Evolutionary conservation across 1,140 invertebrate genomes (phyloP).

Genomic region (Lepidostoma basale): DNA sequence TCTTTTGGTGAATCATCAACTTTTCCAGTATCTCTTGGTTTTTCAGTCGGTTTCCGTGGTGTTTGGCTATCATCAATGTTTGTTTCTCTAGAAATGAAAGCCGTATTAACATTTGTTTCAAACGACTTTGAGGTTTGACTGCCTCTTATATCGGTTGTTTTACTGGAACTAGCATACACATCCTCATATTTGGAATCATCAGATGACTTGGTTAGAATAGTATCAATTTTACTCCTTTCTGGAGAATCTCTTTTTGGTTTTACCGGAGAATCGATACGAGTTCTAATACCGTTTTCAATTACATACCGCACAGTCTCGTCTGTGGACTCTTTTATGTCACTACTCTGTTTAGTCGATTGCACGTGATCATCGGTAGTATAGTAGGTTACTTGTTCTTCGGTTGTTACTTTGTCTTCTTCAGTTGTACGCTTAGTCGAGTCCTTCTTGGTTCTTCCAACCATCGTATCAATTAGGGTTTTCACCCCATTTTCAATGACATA

Average conservation of each 20-base stretch:
- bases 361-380: neutral
- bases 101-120: neutral
- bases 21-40: neutral
- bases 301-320: too few relatives aligned
- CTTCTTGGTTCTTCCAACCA: neutral
- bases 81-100: conserved; percentile 2
- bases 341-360: neutral
- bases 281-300: too few relatives aligned
- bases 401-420: conserved; percentile 2
- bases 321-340: neutral
- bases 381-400: neutral
- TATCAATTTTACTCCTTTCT: too few relatives aligned
- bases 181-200: too few relatives aligned
- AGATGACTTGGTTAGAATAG: too few relatives aligned
- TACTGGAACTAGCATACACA: too few relatives aligned
- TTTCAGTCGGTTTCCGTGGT: neutral
- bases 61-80: conserved; percentile 3
- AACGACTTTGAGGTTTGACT: neutral
- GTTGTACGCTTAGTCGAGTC: neutral
- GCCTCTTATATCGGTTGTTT: conserved; percentile 1
- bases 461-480: conserved; percentile 12
- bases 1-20: conserved; percentile 6
- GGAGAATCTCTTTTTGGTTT: too few relatives aligned
- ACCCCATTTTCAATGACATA: conserved; percentile 39
- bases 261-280: too few relatives aligned